Conservation (phyloP, 2,113 vertebrate species). For the Gymnarchus niloticus region DNA sequence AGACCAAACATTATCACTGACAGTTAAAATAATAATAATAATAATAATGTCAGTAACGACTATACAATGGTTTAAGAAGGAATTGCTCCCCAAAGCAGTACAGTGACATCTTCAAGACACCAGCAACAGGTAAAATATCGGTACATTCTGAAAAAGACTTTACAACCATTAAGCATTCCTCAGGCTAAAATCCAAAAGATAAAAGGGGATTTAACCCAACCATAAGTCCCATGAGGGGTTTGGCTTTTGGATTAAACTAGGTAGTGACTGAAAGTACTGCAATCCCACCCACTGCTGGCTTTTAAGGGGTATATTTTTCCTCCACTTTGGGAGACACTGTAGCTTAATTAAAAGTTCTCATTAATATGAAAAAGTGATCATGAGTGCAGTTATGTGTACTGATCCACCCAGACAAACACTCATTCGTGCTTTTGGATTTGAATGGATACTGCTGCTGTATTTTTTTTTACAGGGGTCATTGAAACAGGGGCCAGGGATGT, state of each 20-base stretch:
- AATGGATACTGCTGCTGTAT: background rate
- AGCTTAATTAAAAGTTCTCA: background rate
- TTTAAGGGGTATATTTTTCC: background rate
- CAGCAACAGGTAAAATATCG: no score
- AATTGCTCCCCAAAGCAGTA: no score
- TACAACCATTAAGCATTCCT: no score
- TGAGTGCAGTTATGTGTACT: background rate
- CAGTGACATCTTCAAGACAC: no score
- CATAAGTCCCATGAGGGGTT: no score
- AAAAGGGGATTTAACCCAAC: no score
- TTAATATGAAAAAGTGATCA: background rate
- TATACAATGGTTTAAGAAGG: no score
- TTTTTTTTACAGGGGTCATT: slow-evolving; percentile 13
- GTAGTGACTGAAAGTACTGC: background rate
- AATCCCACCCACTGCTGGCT: background rate
- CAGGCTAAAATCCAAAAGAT: no score
- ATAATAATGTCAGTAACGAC: no score
- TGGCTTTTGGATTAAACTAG: background rate
- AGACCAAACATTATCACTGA: no score
- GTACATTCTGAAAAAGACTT: no score
- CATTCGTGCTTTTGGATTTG: background rate
- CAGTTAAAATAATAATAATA: no score
- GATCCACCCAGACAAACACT: background rate
- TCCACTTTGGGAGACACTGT: background rate
- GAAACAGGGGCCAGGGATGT: background rate